Evolutionary conservation across 1,140 invertebrate species (phyloP).

Genomic region (Drosophila santomea): DNA sequence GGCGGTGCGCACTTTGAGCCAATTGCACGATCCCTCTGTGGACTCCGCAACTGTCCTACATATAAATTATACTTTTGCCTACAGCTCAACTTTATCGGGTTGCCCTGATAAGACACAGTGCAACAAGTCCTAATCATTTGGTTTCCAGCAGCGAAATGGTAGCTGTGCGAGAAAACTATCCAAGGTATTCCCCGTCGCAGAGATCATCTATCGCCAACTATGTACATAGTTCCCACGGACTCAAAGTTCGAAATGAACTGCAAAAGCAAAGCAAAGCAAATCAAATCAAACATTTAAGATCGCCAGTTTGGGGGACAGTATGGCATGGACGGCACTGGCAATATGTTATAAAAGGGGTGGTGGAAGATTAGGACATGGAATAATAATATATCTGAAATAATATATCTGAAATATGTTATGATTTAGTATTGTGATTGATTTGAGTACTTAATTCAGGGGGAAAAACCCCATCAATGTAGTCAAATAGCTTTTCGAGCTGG

Average conservation of each 20-base stretch:
- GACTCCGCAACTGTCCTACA: background rate
- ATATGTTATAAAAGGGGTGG: background rate
- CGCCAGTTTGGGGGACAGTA: background rate
- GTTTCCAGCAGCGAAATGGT: background rate
- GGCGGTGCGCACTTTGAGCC: conserved; percentile 63
- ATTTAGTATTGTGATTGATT: background rate
- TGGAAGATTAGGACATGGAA: too few species aligned
- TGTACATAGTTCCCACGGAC: background rate
- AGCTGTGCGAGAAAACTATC: background rate
- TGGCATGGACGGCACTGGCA: background rate
- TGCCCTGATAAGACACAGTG: conserved; percentile 20
- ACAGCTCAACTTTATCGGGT: conserved; percentile 12
- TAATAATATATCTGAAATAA: too few species aligned
- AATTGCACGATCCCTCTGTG: conserved; percentile 22
- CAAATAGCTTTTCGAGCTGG: background rate
- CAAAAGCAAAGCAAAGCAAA: conserved; percentile 2
- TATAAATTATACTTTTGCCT: background rate
- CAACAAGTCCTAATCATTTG: conserved; percentile 3
- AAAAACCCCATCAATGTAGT: background rate
- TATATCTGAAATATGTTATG: too few species aligned
- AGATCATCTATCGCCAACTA: background rate
- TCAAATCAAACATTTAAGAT: background rate
- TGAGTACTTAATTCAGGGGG: background rate
- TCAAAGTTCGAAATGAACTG: conserved; percentile 8
- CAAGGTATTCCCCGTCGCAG: background rate